These are phyloP conservation scores for Lophius americanus DNA, from an alignment of 2,797 vertebrate genomes.

Conservation along the genomic window DNA sequence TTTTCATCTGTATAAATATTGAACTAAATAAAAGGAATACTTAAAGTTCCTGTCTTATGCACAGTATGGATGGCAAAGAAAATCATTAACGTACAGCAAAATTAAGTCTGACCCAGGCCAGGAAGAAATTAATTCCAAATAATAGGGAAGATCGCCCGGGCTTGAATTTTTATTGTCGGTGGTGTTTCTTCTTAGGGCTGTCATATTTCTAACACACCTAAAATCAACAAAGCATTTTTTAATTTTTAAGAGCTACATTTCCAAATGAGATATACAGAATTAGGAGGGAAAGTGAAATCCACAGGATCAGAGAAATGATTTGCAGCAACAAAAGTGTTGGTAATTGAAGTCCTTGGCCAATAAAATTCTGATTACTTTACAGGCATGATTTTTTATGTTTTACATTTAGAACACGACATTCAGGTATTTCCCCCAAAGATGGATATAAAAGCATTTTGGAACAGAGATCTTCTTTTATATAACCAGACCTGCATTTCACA, in stretches of 20 bases:
- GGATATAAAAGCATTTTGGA: conserved; percentile 64
- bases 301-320: conserved; percentile 39
- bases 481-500: conserved; percentile 55
- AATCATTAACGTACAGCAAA: conserved; percentile 17
- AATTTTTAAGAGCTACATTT: conserved; percentile 55
- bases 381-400: conserved; percentile 39
- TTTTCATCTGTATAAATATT: conserved; percentile 60
- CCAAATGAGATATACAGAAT: conserved; percentile 49
- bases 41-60: conserved; percentile 33
- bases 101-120: conserved; percentile 28
- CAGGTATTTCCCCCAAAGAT: conserved; percentile 24
- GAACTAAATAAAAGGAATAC: conserved; percentile 56
- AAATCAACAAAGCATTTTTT: conserved; percentile 27
- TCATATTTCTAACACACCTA: conserved; percentile 45
- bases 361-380: conserved; percentile 42
- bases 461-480: conserved; percentile 53
- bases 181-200: conserved; percentile 62
- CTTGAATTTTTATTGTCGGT: conserved; percentile 35
- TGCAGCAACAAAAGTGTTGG: conserved; percentile 29
- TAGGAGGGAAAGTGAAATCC: conserved; percentile 43
- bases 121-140: conserved; percentile 44
- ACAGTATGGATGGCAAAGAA: conserved; percentile 44
- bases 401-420: conserved; percentile 39
- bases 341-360: conserved; percentile 56
- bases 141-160: conserved; percentile 35